Conservation (phyloP, 2,888 invertebrate genomes). For the Agrilus biguttatus region DNA sequence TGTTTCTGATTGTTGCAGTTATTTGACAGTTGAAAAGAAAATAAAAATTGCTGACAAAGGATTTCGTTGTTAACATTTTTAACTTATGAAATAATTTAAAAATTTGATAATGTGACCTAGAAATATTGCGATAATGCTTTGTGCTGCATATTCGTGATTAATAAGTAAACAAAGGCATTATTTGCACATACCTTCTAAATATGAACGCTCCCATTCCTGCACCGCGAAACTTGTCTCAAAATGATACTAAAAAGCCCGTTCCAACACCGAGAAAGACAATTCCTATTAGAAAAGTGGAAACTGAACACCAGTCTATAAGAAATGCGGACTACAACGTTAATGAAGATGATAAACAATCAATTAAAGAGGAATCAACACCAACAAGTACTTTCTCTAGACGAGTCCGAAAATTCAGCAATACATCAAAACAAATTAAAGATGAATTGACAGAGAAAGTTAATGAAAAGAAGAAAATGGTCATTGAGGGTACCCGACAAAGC, state of each 20-base stretch:
- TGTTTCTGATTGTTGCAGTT: too few relatives aligned
- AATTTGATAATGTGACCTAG: too few relatives aligned
- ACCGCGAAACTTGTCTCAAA: constrained; percentile 18
- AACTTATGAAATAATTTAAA: too few relatives aligned
- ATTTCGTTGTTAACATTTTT: too few relatives aligned
- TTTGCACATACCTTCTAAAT: constrained; percentile 1
- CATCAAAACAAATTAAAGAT: constrained; percentile 41
- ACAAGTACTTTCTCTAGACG: constrained; percentile 28
- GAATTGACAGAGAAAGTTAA: constrained; percentile 41
- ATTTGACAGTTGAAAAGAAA: too few relatives aligned
- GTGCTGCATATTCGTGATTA: too few relatives aligned
- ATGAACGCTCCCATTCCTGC: constrained; percentile 21
- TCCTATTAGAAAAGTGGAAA: constrained; percentile 14
- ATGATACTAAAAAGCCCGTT: constrained; percentile 33
- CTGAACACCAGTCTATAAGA: constrained; percentile 4
- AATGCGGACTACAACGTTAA: constrained; percentile 3
- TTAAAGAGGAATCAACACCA: constrained; percentile 1
- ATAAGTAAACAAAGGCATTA: too few relatives aligned
- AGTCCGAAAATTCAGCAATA: constrained; percentile 36
- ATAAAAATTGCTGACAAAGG: too few relatives aligned
- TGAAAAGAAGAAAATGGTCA: constrained; percentile 43
- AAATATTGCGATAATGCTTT: too few relatives aligned
- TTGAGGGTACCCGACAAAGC: constrained; percentile 44
- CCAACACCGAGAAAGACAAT: constrained; percentile 39
- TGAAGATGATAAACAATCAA: neutral